phyloP scores from a whole-genome alignment of 2,113 vertebrate species.

The Cygnus buccinator region DNA sequence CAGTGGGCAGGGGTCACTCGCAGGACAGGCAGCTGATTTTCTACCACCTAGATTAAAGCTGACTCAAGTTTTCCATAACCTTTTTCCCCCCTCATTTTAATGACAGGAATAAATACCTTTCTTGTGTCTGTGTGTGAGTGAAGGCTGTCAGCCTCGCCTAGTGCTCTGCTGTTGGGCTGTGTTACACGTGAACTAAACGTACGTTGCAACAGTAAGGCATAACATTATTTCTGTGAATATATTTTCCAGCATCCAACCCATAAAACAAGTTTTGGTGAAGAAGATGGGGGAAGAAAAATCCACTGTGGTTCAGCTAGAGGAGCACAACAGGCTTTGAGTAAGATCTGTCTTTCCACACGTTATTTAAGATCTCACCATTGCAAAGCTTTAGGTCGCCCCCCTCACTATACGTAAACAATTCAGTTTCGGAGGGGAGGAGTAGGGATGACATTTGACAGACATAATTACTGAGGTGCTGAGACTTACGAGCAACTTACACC shows the following conservation, averaged over 20 bases:
- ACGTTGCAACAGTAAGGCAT: conserved; percentile 25
- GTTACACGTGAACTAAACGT: not conserved
- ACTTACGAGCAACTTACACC: not conserved
- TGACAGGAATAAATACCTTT: not conserved
- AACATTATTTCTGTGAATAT: conserved; percentile 17
- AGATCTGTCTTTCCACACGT: not conserved
- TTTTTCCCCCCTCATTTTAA: not conserved
- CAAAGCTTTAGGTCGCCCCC: not conserved
- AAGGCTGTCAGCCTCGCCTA: not conserved
- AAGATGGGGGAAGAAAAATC: not conserved
- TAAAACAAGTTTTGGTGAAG: not conserved
- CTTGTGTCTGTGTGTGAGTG: not conserved
- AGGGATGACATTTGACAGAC: not conserved
- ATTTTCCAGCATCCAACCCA: not conserved
- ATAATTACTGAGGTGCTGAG: not conserved
- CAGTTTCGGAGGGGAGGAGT: not conserved
- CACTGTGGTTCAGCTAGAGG: not conserved
- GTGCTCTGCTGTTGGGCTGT: conserved; percentile 3
- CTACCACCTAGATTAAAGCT: not conserved
- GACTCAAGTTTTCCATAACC: not conserved
- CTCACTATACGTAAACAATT: not conserved
- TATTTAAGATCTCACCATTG: not conserved
- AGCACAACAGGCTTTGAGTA: not conserved
- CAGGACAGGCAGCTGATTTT: not conserved
- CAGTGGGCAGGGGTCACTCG: not conserved